Base-by-base conservation (phyloP, 2,113 vertebrate species). In the Motacilla alba region DNA sequence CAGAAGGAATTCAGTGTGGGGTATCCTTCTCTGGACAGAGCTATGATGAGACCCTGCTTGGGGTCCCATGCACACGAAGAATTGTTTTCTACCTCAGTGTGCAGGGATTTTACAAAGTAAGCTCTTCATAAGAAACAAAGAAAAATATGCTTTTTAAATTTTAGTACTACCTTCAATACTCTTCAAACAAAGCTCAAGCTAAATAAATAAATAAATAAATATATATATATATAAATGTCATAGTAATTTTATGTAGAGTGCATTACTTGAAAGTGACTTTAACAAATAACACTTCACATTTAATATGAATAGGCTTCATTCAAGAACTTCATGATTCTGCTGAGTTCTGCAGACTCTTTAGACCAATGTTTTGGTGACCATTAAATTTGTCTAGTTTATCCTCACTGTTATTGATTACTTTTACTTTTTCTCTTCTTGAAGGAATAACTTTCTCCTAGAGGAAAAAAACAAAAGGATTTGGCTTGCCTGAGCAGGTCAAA, bases 11-110 rank as follows among this genome's bases (percentile, higher is more conserved):
- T 73, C 3, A 19, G 2, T 22, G 12, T 11, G 16, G 6, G 1
- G 2, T 33, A 18, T 64, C 6, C 13, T 49, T 9, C 33, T 79
- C 30, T 41, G 6, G 43, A 49, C 2, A 3, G 28, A 55, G 15
- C 10, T 55, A 8, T 19, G 19, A 13, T 0, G 2, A 74, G 50
- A 56, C 7, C 7, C 11, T 37, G 5, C 2, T 7, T 8, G 14
- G 2, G 5, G 6, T 68, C 18, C 20, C 8, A 15, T 0, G 4
- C 7, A 30, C 4, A 16, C 0, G 0, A 39, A 31, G 2, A 41
- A 28, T 14, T 49, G 10, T 1, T 49, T 89, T 64, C 31, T 35
- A 19, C 5, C 8, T 49, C 26, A 14, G 2, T 23, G 6, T 31
- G 15, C 8, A 64, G 30, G 15, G 2, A n/a, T 49, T 69, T 86